phyloP scores from a whole-genome alignment of 1,140 invertebrate genomes.

The Cotesia typhae region DNA sequence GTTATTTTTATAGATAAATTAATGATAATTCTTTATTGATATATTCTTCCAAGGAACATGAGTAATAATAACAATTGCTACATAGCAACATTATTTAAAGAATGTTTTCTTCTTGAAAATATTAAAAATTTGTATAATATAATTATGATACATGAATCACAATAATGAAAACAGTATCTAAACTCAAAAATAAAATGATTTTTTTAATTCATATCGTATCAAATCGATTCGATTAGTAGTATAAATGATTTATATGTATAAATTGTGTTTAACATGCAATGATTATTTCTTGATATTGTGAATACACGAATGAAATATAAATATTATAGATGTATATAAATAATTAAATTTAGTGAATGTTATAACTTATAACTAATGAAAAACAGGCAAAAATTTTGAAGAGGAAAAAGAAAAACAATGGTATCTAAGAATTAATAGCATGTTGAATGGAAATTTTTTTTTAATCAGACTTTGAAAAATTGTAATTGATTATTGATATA shows the following conservation, averaged over 20 bases:
- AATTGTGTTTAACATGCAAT: background rate
- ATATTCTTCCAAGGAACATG: conserved; percentile 28
- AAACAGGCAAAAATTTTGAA: background rate
- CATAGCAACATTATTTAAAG: background rate
- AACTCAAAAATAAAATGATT: background rate
- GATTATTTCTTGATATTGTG: conserved; percentile 10
- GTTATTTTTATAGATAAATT: conserved; percentile 57
- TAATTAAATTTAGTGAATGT: conserved; percentile 13
- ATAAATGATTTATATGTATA: conserved; percentile 17
- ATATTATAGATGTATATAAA: conserved; percentile 52
- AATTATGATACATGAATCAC: background rate
- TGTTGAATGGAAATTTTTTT: too few species aligned
- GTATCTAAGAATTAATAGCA: too few species aligned
- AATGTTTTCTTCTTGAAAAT: background rate
- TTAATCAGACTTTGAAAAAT: too few species aligned
- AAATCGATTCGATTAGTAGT: conserved; percentile 24
- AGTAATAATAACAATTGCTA: conserved; percentile 3
- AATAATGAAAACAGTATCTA: conserved; percentile 3
- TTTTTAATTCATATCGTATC: conserved; percentile 30
- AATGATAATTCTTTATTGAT: conserved; percentile 40
- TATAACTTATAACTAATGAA: background rate
- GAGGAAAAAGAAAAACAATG: too few species aligned
- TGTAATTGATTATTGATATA: too few species aligned
- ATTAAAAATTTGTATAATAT: background rate
- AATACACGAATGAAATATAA: conserved; percentile 26